phyloP scores from a whole-genome alignment of 2,888 invertebrate genomes.

The Acleris literana region DNA sequence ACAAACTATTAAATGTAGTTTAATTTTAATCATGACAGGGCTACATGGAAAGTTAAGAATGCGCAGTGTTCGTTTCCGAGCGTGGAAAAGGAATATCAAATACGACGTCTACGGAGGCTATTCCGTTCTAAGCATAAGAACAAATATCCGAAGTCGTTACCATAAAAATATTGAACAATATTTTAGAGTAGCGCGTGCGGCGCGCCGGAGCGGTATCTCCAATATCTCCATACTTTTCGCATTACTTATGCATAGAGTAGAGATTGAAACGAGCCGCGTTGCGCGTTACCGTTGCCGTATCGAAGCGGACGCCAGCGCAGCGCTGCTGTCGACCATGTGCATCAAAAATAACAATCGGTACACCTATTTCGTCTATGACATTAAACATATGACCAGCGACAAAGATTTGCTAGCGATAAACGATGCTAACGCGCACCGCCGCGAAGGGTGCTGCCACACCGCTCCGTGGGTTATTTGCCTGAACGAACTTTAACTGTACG shows the following conservation, averaged over 20 bases:
- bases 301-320: constrained; percentile 54
- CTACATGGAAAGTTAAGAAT: constrained; percentile 26
- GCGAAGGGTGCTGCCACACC: too few relatives aligned
- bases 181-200: constrained; percentile 71
- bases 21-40: not conserved
- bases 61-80: constrained; percentile 3
- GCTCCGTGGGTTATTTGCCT: too few relatives aligned
- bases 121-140: constrained; percentile 53
- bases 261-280: constrained; percentile 79
- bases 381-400: too few relatives aligned
- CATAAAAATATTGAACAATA: constrained; percentile 77
- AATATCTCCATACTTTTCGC: constrained; percentile 80
- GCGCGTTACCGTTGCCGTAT: constrained; percentile 71
- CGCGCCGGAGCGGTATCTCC: constrained; percentile 71
- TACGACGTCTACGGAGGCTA: constrained; percentile 38
- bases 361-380: too few relatives aligned
- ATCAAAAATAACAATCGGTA: too few relatives aligned
- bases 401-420: too few relatives aligned
- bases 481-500: too few relatives aligned
- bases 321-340: too few relatives aligned
- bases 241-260: constrained; percentile 83
- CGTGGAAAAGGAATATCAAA: constrained; percentile 27
- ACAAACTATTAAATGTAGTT: constrained; percentile 20
- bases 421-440: constrained; percentile 5
- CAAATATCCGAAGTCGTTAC: constrained; percentile 73